Conservation (phyloP, 2,113 vertebrate genomes). For the Megaceryle maxima region DNA sequence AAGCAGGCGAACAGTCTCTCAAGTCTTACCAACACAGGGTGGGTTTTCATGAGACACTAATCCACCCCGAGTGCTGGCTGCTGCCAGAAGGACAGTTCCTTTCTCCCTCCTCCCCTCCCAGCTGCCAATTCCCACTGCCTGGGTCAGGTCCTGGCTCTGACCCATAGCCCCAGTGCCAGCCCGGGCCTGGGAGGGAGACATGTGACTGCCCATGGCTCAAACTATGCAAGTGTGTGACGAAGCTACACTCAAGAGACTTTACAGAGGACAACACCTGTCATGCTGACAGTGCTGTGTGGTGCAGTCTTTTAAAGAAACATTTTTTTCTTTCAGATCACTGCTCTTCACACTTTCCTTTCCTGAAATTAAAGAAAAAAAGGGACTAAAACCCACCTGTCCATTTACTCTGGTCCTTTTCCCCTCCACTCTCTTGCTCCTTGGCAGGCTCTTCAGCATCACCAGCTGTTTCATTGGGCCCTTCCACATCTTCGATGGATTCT, state of each 20-base stretch:
- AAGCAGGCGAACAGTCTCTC: background rate
- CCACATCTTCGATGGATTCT: conserved; percentile 93
- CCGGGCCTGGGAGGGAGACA: fast-evolving
- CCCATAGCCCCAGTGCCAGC: fast-evolving
- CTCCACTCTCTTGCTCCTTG: conserved; percentile 91
- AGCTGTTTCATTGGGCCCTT: conserved; percentile 88
- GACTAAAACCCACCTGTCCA: conserved; percentile 85
- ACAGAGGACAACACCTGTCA: background rate
- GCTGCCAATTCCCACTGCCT: fast-evolving
- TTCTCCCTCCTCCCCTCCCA: background rate
- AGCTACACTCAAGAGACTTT: background rate
- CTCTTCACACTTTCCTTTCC: background rate
- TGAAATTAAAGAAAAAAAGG: background rate
- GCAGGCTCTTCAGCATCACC: conserved; percentile 92
- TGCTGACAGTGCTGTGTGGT: fast-evolving
- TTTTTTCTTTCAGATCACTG: background rate
- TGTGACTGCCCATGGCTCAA: fast-evolving
- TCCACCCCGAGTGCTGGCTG: background rate
- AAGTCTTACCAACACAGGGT: background rate
- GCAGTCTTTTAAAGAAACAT: background rate
- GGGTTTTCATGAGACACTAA: background rate
- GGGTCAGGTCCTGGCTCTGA: background rate
- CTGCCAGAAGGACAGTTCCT: background rate
- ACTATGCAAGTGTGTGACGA: fast-evolving
- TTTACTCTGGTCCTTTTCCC: conserved; percentile 93